Evolutionary conservation across 2,888 invertebrate genomes (phyloP).

Genomic region (Pristionchus entomophagus): DNA sequence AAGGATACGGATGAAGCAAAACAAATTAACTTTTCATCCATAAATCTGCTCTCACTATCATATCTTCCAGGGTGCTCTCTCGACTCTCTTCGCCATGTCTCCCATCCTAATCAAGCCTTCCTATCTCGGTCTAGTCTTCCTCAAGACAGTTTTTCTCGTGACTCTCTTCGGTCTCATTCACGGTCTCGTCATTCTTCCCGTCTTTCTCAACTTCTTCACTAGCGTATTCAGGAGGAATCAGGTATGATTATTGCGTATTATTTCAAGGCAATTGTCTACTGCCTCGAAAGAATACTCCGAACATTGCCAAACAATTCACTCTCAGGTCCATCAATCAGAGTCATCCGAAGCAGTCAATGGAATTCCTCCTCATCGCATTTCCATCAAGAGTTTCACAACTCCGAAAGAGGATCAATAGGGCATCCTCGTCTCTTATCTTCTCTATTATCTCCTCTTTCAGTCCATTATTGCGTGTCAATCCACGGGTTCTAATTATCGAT

Average conservation of each 20-base stretch:
- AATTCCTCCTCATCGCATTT: conserved; percentile 40
- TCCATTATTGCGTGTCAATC: background rate
- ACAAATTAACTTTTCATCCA: background rate
- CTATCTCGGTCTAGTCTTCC: conserved; percentile 64
- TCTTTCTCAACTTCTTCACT: conserved; percentile 58
- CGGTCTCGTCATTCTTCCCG: conserved; percentile 64
- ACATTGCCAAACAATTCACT: no score
- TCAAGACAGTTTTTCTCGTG: conserved; percentile 66
- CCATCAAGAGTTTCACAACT: conserved; percentile 40
- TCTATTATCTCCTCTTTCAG: background rate
- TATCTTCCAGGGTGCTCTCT: conserved; percentile 56
- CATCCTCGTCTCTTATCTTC: background rate
- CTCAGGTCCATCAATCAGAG: conserved; percentile 15
- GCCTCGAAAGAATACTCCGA: no score
- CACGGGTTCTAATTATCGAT: conserved; percentile 35
- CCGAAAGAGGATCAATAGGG: conserved; percentile 21
- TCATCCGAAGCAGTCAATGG: conserved; percentile 20
- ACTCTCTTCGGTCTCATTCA: conserved; percentile 64
- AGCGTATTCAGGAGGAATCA: conserved; percentile 42
- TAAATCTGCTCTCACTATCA: background rate
- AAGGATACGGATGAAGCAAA: no score
- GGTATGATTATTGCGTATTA: no score
- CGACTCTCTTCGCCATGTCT: conserved; percentile 63
- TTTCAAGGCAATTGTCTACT: no score
- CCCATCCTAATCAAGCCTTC: conserved; percentile 58